phyloP scores from a whole-genome alignment of 2,888 invertebrate genomes.

The Dynastes tityus region DNA sequence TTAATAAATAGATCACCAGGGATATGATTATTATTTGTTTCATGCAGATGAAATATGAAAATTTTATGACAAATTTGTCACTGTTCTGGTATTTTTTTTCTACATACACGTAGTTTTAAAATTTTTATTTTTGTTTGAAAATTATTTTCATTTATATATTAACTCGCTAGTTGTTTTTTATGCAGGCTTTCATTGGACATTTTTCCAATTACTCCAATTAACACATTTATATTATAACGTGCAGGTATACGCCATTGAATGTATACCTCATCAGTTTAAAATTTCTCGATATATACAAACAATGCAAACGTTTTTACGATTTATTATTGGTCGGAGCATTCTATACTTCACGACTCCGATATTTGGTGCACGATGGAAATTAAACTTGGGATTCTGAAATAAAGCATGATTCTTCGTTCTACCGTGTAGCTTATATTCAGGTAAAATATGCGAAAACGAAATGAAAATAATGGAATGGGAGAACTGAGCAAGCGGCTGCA shows the following conservation, averaged over 20 bases:
- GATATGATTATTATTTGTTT: too few species aligned
- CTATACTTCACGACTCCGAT: neutral
- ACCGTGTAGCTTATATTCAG: conserved; percentile 40
- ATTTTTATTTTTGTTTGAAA: too few species aligned
- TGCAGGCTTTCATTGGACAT: too few species aligned
- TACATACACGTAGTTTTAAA: too few species aligned
- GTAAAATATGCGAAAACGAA: conserved; percentile 48
- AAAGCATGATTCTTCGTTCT: conserved; percentile 39
- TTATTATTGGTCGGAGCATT: neutral
- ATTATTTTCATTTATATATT: too few species aligned
- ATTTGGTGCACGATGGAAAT: conserved; percentile 12
- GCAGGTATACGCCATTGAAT: neutral
- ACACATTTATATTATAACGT: too few species aligned
- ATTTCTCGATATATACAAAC: neutral
- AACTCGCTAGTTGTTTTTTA: too few species aligned
- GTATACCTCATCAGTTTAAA: neutral
- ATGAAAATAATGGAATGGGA: conserved; percentile 49
- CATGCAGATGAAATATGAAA: too few species aligned
- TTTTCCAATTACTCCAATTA: too few species aligned
- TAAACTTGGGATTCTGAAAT: conserved; percentile 44
- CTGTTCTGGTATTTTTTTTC: too few species aligned
- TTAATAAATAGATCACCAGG: too few species aligned
- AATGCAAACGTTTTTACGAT: neutral
- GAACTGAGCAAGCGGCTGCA: conserved; percentile 31
- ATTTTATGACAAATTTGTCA: too few species aligned